Base-by-base conservation (phyloP, 1,140 invertebrate genomes). In the Microplitis mediator region DNA sequence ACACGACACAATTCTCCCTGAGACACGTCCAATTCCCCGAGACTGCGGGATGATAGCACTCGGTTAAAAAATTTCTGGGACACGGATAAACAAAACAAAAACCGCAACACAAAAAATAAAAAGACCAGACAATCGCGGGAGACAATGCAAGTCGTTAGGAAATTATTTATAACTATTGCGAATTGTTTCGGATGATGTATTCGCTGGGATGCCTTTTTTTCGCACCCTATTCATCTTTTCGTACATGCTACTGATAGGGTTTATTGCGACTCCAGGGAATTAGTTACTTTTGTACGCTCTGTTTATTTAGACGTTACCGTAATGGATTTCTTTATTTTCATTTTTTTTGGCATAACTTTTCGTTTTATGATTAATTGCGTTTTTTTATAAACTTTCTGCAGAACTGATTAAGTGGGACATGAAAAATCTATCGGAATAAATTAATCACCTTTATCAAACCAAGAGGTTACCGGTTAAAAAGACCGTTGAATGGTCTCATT, bases 21-120 rank as follows among this genome's bases (percentile, higher is more conserved):
- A 73, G 73, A 77, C 74, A 77, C 65, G 72, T 69, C 66, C 34
- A 69, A 69, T 36, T 69, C 51, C 23, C 66, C 39, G 39, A 45
- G 39, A 45, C 39, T 45, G 11, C 8, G 56, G 14, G 58, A 50
- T 62, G 36, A 34, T 39, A 50, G 32, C 45, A 45, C 4, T 31
- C 13, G 31, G 32, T 45, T 13, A 35, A 39, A 66, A 58, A 72
- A 63, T 56, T 45, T 64, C 16, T 60, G 13, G 35, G 32, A 58
- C 56, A 35, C 36, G 35, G 34, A 60, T 34, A 32, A 36, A 64
- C 39, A 45, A 45, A 45, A 8, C 39, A 45, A 45, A 6, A 45
- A 45, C 39, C 0, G 11, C 3, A 45, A 6, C 8, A 45, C 6
- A 2, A 45, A 45, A 2, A 45, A 45, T 11, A 45, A 6, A 6